Evolutionary conservation across 2,888 invertebrate genomes (phyloP), one percentile per base, ranked within the genome.

Genomic region (Stegophylla sp.): DNA sequence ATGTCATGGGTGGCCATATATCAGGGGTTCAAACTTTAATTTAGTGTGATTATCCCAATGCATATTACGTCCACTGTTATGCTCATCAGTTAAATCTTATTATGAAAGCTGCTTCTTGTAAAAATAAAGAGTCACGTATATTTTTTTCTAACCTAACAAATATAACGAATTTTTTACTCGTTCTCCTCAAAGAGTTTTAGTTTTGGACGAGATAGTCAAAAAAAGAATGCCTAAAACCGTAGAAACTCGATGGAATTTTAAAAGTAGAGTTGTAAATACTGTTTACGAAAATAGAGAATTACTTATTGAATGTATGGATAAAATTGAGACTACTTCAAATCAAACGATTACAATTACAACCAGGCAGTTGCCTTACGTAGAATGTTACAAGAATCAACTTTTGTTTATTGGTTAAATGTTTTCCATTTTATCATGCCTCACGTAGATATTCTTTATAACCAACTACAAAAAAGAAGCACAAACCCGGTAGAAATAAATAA

Each of bases 31-130:
- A 82, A 73, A 66, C 64, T 61, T 81, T 73, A 26, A 56, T 83
- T 56, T 53, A 51, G 59, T 28, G 59, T 15, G 43, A 66, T 13
- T 59, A 81, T 28, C 69, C 66, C 1, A 69, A 82, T 74, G 82
- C 76, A 17, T 71, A 74, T 53, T 82, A 61, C 28, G 71, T 72
- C 1, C 83, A 84, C 72, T 84, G 83, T 71, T 84, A 84, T 71
- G 83, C 83, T 0, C 83, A 84, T 73, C 83, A 84, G 63, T 51
- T 84, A 28, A 84, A 83, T 81, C 76, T 83, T 43, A 82, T 84
- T 34, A 82, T 84, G 74, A 26, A 64, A 34, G 28, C 82, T 67
- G 79, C 82, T 53, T 48, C 83, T 26, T 75, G 72, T 23, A 23
- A 43, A 63, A 84, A 83, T 72, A 63, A 61, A 23, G 23, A n/a